These are phyloP conservation scores for Hermatobates lingyangjiaoensis DNA, from an alignment of 1,140 invertebrate species.

Conservation along the genomic window DNA sequence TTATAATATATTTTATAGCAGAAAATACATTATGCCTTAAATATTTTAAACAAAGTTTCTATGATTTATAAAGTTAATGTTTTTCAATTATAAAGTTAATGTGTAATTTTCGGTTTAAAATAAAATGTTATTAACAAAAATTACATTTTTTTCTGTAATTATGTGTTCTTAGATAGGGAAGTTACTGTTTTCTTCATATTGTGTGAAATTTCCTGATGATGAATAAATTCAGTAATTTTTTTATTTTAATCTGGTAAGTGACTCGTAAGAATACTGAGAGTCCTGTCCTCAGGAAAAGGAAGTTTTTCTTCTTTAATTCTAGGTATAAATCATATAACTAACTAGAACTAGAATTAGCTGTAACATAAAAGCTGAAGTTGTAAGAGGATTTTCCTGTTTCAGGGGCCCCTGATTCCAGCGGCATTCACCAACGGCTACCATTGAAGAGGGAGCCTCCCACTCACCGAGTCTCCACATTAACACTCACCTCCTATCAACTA, in stretches of 20 bases:
- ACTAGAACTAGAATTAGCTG: not conserved
- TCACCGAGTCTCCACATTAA: not conserved
- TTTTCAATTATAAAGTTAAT: too few species aligned
- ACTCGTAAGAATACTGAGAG: not conserved
- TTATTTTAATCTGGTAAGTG: not conserved
- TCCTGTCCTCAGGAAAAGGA: not conserved
- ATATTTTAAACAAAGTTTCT: too few species aligned
- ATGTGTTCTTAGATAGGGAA: too few species aligned
- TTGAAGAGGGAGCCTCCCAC: slow-evolving; percentile 22
- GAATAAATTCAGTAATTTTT: not conserved
- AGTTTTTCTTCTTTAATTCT: not conserved
- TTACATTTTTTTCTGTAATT: too few species aligned
- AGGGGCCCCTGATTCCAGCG: slow-evolving; percentile 33
- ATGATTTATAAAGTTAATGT: too few species aligned
- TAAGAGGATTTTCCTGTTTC: slow-evolving; percentile 14
- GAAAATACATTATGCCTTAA: too few species aligned
- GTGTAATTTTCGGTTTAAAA: too few species aligned
- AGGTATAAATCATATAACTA: not conserved
- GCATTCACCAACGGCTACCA: slow-evolving; percentile 33
- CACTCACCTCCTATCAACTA: not conserved
- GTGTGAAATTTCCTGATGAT: too few species aligned
- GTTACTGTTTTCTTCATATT: too few species aligned
- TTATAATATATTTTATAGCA: too few species aligned
- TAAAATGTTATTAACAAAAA: too few species aligned
- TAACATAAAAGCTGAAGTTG: too few species aligned